These are phyloP conservation scores for Anguilla pacifica DNA, from an alignment of 2,797 vertebrate species.

Conservation along the genomic window DNA sequence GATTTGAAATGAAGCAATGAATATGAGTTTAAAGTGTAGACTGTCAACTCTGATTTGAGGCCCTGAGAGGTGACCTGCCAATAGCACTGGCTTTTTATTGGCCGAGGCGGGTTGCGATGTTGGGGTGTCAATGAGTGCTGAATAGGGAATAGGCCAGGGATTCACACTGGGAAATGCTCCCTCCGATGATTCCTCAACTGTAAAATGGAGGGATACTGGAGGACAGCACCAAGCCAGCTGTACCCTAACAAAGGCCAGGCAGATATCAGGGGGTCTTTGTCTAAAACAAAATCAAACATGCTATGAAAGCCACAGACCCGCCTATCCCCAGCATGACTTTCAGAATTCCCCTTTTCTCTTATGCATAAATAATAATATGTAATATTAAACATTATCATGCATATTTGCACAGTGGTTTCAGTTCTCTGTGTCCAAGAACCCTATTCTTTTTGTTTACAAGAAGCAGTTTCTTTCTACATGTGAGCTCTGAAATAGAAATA, in stretches of 20 bases:
- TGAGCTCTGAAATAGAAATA: constrained; percentile 68
- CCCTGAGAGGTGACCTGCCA: constrained; percentile 61
- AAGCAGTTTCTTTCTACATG: constrained; percentile 48
- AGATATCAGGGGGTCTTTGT: constrained; percentile 74
- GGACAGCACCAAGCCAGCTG: constrained; percentile 63
- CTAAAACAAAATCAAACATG: constrained; percentile 60
- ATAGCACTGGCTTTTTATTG: constrained; percentile 45
- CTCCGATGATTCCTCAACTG: constrained; percentile 72
- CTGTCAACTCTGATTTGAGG: too few relatives aligned
- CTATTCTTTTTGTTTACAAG: constrained; percentile 54
- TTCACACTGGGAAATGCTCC: constrained; percentile 70
- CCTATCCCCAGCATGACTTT: constrained; percentile 46
- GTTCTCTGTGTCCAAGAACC: constrained; percentile 39
- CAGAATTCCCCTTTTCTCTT: constrained; percentile 66
- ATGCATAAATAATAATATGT: constrained; percentile 55
- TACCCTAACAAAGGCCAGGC: constrained; percentile 64
- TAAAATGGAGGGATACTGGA: constrained; percentile 70
- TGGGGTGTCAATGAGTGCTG: constrained; percentile 67
- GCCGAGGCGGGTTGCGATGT: constrained; percentile 52
- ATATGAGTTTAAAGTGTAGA: too few relatives aligned
- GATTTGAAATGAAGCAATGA: too few relatives aligned
- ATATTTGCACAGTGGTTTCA: constrained; percentile 69
- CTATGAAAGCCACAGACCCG: constrained; percentile 56
- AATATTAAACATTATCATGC: constrained; percentile 72
- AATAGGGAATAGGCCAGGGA: constrained; percentile 75